Conservation (phyloP, 2,888 invertebrate genomes). For the Microchrysa polita region DNA sequence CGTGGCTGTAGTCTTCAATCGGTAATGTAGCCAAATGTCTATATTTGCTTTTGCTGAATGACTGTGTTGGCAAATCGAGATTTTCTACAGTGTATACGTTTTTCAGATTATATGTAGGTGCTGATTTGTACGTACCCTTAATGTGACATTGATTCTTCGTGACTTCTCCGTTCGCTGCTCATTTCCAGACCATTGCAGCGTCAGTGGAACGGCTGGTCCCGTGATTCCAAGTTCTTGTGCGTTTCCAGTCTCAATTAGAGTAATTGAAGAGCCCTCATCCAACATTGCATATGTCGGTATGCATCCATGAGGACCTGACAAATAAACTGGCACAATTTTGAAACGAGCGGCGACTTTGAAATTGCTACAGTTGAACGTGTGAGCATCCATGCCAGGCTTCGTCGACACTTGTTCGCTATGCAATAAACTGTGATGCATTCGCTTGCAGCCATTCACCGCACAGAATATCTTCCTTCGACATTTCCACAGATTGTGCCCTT, state of each 20-base stretch:
- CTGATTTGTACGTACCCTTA: not conserved
- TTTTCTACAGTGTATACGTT: not conserved
- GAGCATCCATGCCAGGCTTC: not conserved
- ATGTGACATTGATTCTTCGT: slow-evolving; percentile 1
- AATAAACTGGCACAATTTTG: slow-evolving; percentile 11
- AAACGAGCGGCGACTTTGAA: not conserved
- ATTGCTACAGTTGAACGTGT: not conserved
- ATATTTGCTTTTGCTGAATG: not conserved
- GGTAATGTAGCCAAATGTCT: not conserved
- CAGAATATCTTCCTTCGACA: slow-evolving; percentile 27
- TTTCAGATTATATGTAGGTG: not conserved
- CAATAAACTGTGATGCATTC: slow-evolving; percentile 30
- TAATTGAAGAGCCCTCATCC: slow-evolving; percentile 44
- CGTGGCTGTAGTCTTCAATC: not conserved
- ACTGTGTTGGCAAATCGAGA: not conserved
- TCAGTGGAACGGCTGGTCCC: not conserved
- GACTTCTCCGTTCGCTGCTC: slow-evolving; percentile 5
- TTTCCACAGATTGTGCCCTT: not conserved
- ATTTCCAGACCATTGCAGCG: slow-evolving; percentile 20
- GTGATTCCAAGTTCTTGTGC: not conserved
- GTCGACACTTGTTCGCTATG: not conserved
- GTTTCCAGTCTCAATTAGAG: not conserved
- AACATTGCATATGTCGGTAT: slow-evolving; percentile 44
- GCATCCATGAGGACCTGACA: slow-evolving; percentile 2
- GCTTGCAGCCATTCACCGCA: slow-evolving; percentile 38